Evolutionary conservation across 2,797 vertebrate species (phyloP), one percentile per base, ranked within the genome.

Genomic region (Oryzias sinensis): DNA sequence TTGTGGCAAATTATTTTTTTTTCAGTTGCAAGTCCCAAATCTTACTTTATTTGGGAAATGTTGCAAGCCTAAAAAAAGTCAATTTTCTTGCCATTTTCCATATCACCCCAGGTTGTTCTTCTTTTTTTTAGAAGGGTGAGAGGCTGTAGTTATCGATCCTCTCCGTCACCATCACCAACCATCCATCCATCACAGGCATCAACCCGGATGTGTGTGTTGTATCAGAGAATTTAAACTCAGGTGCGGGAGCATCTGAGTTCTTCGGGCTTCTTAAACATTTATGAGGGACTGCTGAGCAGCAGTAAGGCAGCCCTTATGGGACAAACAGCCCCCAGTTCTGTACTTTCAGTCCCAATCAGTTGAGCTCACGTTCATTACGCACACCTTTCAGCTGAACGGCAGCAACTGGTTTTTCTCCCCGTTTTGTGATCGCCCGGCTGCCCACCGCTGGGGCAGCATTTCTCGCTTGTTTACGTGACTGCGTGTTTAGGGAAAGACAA

Each of bases 291-390:
- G 83, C 85, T 49, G 67, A 84, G 82, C 78, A 62, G 68, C 56
- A n/a, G 67, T 80, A 82, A 49, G 68, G 76, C 58, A 74, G 76
- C 81, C 79, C 91, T 84, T 87, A 79, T 81, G 88, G 89, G 88
- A 91, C 88, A 91, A 91, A 90, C 89, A 92, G 82, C 88, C 87
- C 85, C 84, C 76, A 83, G 89, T 90, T 88, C 87, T 88, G 82
- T 79, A 68, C 77, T 78, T 80, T 81, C 79, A 67, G 74, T 87
- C 77, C 80, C 81, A 82, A 90, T 90, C 87, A 90, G 89, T 88
- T 85, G 80, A 88, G 78, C 77, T 86, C 82, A 85, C 84, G 86
- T 88, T 90, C 84, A 87, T 90, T 88, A 87, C 83, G 77, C 73
- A 77, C 82, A 86, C 78, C 84, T 87, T 85, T 86, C 84, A 83